phyloP scores from a whole-genome alignment of 2,113 vertebrate species.

The Poeciliopsis prolifica region DNA sequence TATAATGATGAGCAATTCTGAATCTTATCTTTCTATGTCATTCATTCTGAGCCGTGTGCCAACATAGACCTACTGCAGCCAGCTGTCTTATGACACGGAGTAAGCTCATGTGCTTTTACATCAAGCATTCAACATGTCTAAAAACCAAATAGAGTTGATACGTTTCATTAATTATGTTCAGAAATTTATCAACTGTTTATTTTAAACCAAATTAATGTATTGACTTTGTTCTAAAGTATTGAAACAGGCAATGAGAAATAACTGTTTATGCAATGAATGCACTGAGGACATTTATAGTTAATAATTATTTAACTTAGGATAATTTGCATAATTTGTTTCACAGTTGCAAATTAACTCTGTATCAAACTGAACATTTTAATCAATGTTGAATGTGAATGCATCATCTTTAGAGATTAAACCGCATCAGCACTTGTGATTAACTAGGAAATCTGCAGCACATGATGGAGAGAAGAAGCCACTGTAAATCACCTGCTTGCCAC shows the following conservation, averaged over 20 bases:
- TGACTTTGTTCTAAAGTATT: conserved; percentile 20
- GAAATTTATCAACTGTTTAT: conserved; percentile 29
- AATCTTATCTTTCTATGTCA: conserved; percentile 29
- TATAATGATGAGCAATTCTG: conserved; percentile 34
- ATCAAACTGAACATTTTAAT: neutral
- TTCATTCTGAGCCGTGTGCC: conserved; percentile 3
- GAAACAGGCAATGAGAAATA: conserved; percentile 25
- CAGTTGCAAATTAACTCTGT: neutral
- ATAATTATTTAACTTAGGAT: conserved; percentile 16
- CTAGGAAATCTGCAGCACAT: conserved; percentile 12
- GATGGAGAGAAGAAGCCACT: conserved; percentile 18
- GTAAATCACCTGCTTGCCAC: conserved; percentile 30
- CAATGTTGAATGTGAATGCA: conserved; percentile 9
- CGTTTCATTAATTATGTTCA: conserved; percentile 34
- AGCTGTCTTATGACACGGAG: conserved; percentile 3
- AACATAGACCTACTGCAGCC: neutral
- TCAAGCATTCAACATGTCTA: conserved; percentile 6
- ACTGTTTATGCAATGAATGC: conserved; percentile 31
- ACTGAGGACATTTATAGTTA: conserved; percentile 37
- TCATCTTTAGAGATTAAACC: conserved; percentile 15
- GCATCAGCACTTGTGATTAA: conserved; percentile 23
- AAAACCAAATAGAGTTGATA: conserved; percentile 10
- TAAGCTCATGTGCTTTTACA: neutral
- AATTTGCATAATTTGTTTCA: neutral
- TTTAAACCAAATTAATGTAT: conserved; percentile 25